A percentile compares a stretch with the other conserved stretches of the same genome.
These are phyloP conservation scores for Urocitellus parryii DNA, from an alignment of 2,113 vertebrate species.

Conservation along the genomic window DNA sequence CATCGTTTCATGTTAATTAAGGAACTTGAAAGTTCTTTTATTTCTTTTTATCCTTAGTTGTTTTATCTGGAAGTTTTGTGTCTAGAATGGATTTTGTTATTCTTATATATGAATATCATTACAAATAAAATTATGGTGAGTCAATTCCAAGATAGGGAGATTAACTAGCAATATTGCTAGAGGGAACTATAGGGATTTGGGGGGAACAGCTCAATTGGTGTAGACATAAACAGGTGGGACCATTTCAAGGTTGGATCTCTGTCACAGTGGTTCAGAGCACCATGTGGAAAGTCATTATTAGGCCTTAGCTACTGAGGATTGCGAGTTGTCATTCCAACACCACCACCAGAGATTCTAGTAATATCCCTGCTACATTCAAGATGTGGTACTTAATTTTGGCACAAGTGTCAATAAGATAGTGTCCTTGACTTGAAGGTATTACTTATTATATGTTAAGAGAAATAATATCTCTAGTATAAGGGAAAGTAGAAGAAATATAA, in stretches of 20 bases:
- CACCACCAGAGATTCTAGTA: accelerated
- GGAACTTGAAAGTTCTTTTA: background rate
- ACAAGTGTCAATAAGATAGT: background rate
- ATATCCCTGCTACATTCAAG: background rate
- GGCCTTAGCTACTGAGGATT: background rate
- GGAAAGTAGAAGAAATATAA: slow-evolving; percentile 1
- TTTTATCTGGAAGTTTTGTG: slow-evolving; percentile 1
- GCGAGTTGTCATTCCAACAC: background rate
- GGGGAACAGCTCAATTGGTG: background rate
- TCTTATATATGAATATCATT: background rate
- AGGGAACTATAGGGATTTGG: background rate
- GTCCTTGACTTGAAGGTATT: background rate
- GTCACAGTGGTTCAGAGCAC: background rate
- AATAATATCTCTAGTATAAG: background rate
- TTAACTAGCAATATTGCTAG: background rate
- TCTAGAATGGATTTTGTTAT: slow-evolving; percentile 32
- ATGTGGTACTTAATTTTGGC: background rate
- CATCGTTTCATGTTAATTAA: background rate
- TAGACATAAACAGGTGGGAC: background rate
- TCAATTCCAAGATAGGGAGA: background rate
- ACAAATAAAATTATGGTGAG: background rate
- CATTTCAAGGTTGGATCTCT: background rate
- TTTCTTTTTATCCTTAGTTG: background rate
- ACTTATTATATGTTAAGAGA: background rate
- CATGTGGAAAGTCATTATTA: background rate